Base-by-base conservation (phyloP, 1,140 invertebrate genomes). In the Pseudoatta argentina region DNA sequence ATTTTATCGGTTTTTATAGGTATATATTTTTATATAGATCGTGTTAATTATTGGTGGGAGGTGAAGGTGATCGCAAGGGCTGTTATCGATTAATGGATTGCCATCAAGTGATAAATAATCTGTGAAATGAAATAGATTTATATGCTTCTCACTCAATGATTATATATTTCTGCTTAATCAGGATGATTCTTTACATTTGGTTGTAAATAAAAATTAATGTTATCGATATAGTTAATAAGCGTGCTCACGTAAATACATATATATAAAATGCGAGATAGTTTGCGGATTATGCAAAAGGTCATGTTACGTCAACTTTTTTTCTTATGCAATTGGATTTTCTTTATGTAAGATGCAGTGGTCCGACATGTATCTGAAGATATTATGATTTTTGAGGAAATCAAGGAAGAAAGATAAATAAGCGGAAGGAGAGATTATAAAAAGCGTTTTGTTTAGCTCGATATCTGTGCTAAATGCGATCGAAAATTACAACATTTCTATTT, bases 1-100 rank as follows among this genome's bases (percentile, higher is more conserved):
- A 53, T 66, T 66, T 78, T 78, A 64, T 39, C 27, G 53, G 21
- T 72, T 71, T 67, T 72, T 82, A 73, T 83, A 83, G 39, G 21
- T 73, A 82, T 39, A 61, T 83, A 59, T 83, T 83, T 73, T 83
- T 73, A 61, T 73, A 61, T 75, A 67, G 79, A 83, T 73, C 27
- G 39, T 59, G 39, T 51, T 75, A 75, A 83, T 59, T 83, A 83
- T 63, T 57, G 71, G 71, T 3, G 51, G 55, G 39, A 53, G 24
- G 24, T 83, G 18, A 83, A 75, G 55, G 57, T 75, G 55, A 73
- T 73, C 27, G 39, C 57, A 83, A 83, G 55, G 44, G 27, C 69
- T 73, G 55, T 75, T 51, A 61, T 34, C 18, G 55, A 83, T 83
- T 51, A 51, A 27, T 69, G 24, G n/a, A 27, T 18, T 18, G 18